These are phyloP conservation scores for Parauchenoglanis punctatus DNA, from an alignment of 2,797 vertebrate genomes.

Conservation along the genomic window DNA sequence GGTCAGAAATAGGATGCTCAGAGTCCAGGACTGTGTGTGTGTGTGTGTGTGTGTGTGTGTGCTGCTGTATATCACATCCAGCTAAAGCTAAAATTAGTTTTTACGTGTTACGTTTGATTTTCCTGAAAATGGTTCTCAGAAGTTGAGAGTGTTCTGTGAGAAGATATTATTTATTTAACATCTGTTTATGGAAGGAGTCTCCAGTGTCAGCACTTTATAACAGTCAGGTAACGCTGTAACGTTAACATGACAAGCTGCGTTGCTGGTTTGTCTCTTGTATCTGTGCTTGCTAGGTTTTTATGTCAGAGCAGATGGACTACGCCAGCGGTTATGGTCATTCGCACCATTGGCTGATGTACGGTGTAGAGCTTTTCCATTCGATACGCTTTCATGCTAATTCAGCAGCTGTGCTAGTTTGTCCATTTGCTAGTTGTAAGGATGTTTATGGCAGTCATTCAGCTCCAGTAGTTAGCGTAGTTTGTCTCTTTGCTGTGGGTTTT, in stretches of 20 bases:
- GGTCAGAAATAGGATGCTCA: slow-evolving; percentile 40
- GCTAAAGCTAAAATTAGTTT: neutral
- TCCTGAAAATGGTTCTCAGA: neutral
- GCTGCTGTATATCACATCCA: neutral
- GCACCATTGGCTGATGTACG: too few relatives aligned
- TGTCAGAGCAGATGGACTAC: neutral
- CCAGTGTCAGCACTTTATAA: neutral
- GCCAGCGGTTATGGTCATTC: neutral
- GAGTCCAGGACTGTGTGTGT: neutral
- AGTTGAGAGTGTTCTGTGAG: neutral
- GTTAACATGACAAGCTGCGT: neutral
- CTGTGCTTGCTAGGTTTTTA: neutral
- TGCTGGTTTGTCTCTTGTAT: neutral
- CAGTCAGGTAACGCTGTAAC: neutral
- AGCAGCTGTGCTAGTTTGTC: neutral
- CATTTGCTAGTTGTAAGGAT: neutral
- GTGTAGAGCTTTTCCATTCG: neutral
- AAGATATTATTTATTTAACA: neutral
- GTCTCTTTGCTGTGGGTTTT: neutral
- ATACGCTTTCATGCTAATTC: neutral
- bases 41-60: neutral
- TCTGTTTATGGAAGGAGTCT: neutral
- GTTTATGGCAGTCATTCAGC: too few relatives aligned
- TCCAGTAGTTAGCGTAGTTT: neutral
- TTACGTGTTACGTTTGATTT: neutral